These are phyloP conservation scores for Anastatus disparis DNA, from an alignment of 1,140 invertebrate genomes.

Conservation along the genomic window DNA sequence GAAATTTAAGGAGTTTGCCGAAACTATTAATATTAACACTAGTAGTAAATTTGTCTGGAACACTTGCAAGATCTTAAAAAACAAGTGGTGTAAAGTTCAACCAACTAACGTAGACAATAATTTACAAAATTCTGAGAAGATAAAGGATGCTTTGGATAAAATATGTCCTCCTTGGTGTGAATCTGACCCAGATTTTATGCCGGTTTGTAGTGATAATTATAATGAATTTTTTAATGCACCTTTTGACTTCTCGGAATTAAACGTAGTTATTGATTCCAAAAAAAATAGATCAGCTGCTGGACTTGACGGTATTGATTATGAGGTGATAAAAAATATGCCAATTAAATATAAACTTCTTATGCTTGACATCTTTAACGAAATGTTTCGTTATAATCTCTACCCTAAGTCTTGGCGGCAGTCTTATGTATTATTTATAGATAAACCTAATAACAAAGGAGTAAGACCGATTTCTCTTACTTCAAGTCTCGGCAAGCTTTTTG, in stretches of 20 bases:
- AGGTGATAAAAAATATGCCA: neutral
- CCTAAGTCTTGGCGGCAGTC: neutral
- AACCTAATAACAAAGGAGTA: neutral
- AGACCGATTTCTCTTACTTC: neutral
- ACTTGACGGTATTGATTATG: neutral
- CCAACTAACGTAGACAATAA: neutral
- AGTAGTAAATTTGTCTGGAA: neutral
- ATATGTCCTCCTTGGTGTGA: neutral
- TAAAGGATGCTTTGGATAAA: neutral
- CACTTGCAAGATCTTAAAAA: neutral
- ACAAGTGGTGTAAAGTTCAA: neutral
- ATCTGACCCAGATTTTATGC: neutral
- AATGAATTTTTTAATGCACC: neutral
- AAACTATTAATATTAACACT: neutral
- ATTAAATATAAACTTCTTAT: neutral
- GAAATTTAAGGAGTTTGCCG: neutral
- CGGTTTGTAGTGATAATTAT: neutral
- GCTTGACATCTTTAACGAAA: neutral
- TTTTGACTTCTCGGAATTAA: neutral
- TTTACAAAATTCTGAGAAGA: neutral
- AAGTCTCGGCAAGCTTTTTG: neutral
- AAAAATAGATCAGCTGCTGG: neutral
- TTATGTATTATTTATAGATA: neutral
- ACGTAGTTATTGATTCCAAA: neutral
- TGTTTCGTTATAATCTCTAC: neutral